Base-by-base conservation (phyloP, 2,113 vertebrate species). In the Setophaga coronata region DNA sequence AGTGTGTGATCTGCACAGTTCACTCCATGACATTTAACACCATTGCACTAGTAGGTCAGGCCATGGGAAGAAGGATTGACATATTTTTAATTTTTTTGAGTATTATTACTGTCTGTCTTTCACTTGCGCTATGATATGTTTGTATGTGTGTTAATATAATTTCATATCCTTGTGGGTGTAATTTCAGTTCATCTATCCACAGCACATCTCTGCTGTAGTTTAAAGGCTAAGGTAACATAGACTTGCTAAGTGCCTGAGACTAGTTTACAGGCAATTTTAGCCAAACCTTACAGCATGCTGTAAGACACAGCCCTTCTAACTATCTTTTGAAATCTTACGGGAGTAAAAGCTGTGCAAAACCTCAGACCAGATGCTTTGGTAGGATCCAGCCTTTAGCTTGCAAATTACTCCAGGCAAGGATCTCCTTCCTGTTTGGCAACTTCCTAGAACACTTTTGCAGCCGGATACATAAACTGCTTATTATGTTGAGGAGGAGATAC, bases 381-480 rank as follows among this genome's bases (percentile, higher is more conserved):
- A 82, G 54, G 72, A 95, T 90, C 25, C 64, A 86, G 72, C 70
- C 71, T 90, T 96, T 67, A 92, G 79, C 40, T 26, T 92, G 82
- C 90, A 93, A 94, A 92, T 93, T 89, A 90, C 90, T 96, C 87
- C 67, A 94, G 88, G 82, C 82, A 88, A 93, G 76, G 69, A 84
- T 84, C 86, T 84, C 61, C 93, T 95, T 96, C 96, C 93, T 96
- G 90, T 92, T 90, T 97, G 95, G 82, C 88, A 94, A 87, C 82
- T 94, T 92, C 86, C 76, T 92, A 86, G 88, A 66, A 81, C 60
- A 60, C 33, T 86, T 92, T 93, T 96, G 61, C 64, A 93, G 88
- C 60, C 45, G 79, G 62, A 92, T 86, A 87, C 85, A 71, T 94
- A 93, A 96, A 91, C 77, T 89, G 40, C 40, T 89, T 94, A 78